These are phyloP conservation scores for Rhopilema esculentum DNA, from an alignment of 30 jellyfish, hydroid and myxozoan genomes.

Conservation along the genomic window DNA sequence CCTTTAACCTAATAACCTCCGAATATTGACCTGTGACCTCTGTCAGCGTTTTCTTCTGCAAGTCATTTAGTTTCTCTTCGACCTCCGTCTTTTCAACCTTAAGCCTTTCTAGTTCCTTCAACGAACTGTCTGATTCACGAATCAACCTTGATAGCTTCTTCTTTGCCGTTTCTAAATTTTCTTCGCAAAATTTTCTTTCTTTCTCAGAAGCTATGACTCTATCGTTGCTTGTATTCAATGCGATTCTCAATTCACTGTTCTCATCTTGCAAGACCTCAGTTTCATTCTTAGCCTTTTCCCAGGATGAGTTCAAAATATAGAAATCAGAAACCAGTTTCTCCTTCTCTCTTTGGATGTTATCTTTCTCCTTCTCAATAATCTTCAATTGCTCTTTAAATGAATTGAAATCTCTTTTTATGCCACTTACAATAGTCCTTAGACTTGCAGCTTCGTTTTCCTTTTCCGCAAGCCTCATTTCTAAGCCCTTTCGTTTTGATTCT, in stretches of 20 bases:
- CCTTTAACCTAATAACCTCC: constrained; percentile 74
- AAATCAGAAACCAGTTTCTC: constrained; percentile 30
- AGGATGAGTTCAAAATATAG: constrained; percentile 8
- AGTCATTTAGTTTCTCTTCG: constrained; percentile 51
- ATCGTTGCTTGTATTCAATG: constrained; percentile 39
- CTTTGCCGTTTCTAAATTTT: constrained; percentile 34
- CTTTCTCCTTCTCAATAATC: constrained; percentile 19
- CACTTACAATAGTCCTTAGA: constrained; percentile 14
- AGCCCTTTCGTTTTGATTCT: constrained; percentile 38
- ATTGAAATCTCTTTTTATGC: constrained; percentile 10
- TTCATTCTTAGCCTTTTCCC: constrained; percentile 22
- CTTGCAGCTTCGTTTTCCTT: constrained; percentile 13
- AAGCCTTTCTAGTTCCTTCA: constrained; percentile 39
- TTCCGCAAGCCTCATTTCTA: constrained; percentile 37
- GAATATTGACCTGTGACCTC: constrained; percentile 78
- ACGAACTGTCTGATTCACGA: constrained; percentile 37
- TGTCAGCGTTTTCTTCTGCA: constrained; percentile 64
- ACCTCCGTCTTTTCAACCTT: constrained; percentile 17
- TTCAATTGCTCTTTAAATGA: constrained; percentile 31
- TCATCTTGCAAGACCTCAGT: constrained; percentile 36
- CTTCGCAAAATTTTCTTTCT: constrained; percentile 50
- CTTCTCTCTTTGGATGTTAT: constrained; percentile 16
- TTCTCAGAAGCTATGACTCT: constrained; percentile 12
- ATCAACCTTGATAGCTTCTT: constrained; percentile 28
- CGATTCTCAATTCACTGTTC: constrained; percentile 14